Base-by-base conservation (phyloP, 2,888 invertebrate species). In the Entomobrya proxima region DNA sequence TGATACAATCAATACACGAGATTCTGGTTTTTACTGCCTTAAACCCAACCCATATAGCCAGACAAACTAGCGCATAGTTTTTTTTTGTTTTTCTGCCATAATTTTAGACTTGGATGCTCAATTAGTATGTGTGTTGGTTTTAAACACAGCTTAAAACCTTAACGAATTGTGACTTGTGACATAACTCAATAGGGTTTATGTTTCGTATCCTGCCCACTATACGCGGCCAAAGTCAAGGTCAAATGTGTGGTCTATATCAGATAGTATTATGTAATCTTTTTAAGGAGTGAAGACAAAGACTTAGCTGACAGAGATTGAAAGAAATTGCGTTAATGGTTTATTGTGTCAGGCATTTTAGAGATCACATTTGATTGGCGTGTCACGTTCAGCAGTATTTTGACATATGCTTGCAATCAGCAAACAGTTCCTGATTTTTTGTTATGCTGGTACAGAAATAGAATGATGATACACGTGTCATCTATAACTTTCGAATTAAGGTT, bases 151-250 rank as follows among this genome's bases (percentile, higher is more conserved):
- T n/a, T n/a, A n/a, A n/a, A n/a, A n/a, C n/a, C n/a, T n/a, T n/a
- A n/a, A n/a, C n/a, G n/a, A n/a, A n/a, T n/a, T n/a, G n/a, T n/a
- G n/a, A n/a, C n/a, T n/a, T n/a, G n/a, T n/a, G n/a, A n/a, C n/a
- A n/a, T n/a, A n/a, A n/a, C n/a, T n/a, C n/a, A n/a, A n/a, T n/a
- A n/a, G n/a, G n/a, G n/a, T n/a, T n/a, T n/a, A n/a, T n/a, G n/a
- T n/a, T n/a, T n/a, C n/a, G n/a, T 32, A 61, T 15, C 27, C 64
- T 37, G 4, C 64, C 64, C 64, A 64, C 64, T 64, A 6, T n/a
- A n/a, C n/a, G n/a, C 37, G 37, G 37, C 37, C 61, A 64, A 64
- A 64, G 64, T 64, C 64, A 64, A 64, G 64, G 64, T 64, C 37
- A 64, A 37, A 64, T n/a, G 18, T 64, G 37, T 21, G 64, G 64